Conservation (phyloP, 2,113 vertebrate genomes). For the Sorex fumeus region DNA sequence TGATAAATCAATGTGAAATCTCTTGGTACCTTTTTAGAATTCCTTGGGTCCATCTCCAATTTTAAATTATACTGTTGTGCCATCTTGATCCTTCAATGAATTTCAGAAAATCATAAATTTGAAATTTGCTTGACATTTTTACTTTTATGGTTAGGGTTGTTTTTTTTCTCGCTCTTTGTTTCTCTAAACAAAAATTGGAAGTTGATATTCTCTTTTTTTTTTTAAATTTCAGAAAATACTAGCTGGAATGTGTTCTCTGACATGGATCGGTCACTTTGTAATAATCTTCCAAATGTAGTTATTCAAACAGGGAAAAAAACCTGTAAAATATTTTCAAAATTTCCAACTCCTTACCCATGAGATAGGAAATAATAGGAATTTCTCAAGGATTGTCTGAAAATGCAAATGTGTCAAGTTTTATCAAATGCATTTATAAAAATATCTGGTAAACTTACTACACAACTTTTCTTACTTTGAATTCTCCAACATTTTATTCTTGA, state of each 20-base stretch:
- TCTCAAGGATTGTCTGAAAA: slow-evolving; percentile 28
- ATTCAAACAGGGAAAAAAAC: too few species aligned
- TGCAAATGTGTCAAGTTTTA: not conserved
- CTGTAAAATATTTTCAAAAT: too few species aligned
- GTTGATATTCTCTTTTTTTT: not conserved
- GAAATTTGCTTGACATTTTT: not conserved
- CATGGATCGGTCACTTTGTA: not conserved
- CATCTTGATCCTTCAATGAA: not conserved
- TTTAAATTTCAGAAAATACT: not conserved
- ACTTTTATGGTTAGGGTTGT: not conserved
- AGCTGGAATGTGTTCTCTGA: slow-evolving; percentile 4
- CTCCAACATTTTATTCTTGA: not conserved
- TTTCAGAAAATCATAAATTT: slow-evolving; percentile 1
- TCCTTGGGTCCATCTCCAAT: too few species aligned
- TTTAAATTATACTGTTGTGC: not conserved
- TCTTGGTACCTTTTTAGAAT: not conserved
- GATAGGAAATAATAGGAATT: not conserved
- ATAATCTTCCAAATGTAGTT: not conserved
- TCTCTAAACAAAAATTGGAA: not conserved
- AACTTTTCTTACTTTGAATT: not conserved
- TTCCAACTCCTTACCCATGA: too few species aligned
- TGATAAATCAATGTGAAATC: not conserved
- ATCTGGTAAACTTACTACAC: not conserved
- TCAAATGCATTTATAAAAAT: not conserved
- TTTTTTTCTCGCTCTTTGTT: not conserved